Percentiles rank a stretch among this genome's conserved stretches.
These are phyloP conservation scores for Maconellicoccus hirsutus DNA, from an alignment of 1,140 invertebrate species.

Conservation along the genomic window DNA sequence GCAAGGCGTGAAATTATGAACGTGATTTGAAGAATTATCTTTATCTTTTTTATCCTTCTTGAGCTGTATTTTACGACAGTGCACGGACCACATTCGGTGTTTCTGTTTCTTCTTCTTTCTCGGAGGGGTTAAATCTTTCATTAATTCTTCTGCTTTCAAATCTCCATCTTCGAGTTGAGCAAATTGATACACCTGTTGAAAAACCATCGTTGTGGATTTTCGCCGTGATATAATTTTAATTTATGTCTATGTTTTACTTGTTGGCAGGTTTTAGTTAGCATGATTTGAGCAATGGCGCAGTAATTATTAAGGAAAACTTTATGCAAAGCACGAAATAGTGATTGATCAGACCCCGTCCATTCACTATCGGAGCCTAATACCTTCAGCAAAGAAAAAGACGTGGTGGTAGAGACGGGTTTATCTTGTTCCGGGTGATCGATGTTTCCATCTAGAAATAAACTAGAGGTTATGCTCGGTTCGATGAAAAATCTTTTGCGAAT, in stretches of 20 bases:
- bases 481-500: neutral
- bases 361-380: slow-evolving; percentile 28
- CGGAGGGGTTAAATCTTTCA: slow-evolving; percentile 61
- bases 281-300: slow-evolving; percentile 82
- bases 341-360: slow-evolving; percentile 90
- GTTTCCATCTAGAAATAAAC: neutral
- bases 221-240: neutral
- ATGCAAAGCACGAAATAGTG: slow-evolving; percentile 76
- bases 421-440: neutral
- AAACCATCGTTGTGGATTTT: neutral
- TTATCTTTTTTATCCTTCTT: too few species aligned
- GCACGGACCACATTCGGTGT: slow-evolving; percentile 87
- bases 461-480: neutral
- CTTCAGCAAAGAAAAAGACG: slow-evolving; percentile 31
- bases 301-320: slow-evolving; percentile 87
- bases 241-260: slow-evolving; percentile 51
- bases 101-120: slow-evolving; percentile 91
- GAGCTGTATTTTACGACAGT: slow-evolving; percentile 83
- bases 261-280: slow-evolving; percentile 88
- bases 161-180: slow-evolving; percentile 78
- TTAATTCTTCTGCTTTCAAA: slow-evolving; percentile 60
- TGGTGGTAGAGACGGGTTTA: slow-evolving; percentile 29
- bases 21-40: slow-evolving; percentile 64
- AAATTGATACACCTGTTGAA: slow-evolving; percentile 54
- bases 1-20: slow-evolving; percentile 89